phyloP scores from a whole-genome alignment of 2,113 vertebrate genomes.

The Otolemur garnettii region DNA sequence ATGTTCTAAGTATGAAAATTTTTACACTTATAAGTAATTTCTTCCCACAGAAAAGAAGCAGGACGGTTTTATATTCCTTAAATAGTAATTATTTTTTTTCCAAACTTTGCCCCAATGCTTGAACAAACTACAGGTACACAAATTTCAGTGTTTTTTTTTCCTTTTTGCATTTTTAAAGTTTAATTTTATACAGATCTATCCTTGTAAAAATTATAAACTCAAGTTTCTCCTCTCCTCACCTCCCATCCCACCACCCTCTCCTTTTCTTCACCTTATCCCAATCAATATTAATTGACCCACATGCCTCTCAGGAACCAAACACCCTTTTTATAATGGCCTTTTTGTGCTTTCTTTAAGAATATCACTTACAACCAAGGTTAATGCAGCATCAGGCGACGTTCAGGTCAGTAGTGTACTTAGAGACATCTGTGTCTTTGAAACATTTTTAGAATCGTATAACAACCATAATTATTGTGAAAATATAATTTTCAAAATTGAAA shows the following conservation, averaged over 20 bases:
- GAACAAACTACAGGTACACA: not conserved
- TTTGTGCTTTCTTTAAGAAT: not conserved
- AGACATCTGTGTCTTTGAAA: not conserved
- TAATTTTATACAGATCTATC: not conserved
- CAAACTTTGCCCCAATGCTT: not conserved
- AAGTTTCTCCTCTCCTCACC: not conserved
- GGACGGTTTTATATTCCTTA: not conserved
- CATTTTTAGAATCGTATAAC: not conserved
- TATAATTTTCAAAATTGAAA: constrained; percentile 35
- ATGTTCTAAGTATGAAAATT: not conserved
- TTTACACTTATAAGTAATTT: not conserved
- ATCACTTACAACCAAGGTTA: constrained; percentile 61
- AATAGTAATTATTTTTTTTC: constrained; percentile 16
- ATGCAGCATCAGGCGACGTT: not conserved
- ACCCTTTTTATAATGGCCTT: constrained; percentile 14
- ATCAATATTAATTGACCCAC: constrained; percentile 58
- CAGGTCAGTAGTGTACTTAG: not conserved
- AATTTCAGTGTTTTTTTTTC: not conserved
- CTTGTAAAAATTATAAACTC: not conserved
- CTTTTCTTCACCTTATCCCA: not conserved
- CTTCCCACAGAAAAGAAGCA: not conserved
- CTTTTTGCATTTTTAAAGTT: not conserved
- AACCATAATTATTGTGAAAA: not conserved
- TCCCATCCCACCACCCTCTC: not conserved
- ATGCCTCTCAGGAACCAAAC: constrained; percentile 43